Evolutionary conservation across 2,113 vertebrate species (phyloP).

Genomic region (Ramphastos sulfuratus): DNA sequence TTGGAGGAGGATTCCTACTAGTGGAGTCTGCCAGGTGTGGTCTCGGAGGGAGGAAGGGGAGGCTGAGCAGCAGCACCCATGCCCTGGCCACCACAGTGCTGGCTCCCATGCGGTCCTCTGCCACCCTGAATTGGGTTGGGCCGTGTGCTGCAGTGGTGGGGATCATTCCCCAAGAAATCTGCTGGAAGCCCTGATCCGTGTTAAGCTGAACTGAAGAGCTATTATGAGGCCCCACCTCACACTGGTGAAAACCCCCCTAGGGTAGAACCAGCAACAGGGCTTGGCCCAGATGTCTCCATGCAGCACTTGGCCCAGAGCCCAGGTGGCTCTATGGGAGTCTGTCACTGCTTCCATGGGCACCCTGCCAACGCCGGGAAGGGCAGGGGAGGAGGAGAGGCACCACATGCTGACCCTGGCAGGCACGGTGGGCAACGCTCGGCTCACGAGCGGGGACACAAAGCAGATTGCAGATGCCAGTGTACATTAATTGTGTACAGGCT

Average conservation of each 20-base stretch:
- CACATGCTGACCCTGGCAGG: rapidly evolving
- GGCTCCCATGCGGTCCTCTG: rapidly evolving
- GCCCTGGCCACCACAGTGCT: rapidly evolving
- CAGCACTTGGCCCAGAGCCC: not conserved
- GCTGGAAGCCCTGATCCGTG: not conserved
- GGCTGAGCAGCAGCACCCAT: not conserved
- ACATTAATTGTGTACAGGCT: not conserved
- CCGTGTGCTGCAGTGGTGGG: rapidly evolving
- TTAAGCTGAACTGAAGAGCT: not conserved
- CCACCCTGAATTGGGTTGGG: rapidly evolving
- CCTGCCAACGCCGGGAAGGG: rapidly evolving
- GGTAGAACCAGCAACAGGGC: not conserved
- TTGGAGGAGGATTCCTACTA: not conserved
- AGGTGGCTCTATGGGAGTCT: not conserved
- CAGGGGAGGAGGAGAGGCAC: not conserved
- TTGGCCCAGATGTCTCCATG: not conserved
- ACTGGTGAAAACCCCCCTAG: not conserved
- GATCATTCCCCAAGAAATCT: not conserved
- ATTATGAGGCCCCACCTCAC: not conserved
- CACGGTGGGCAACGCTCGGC: rapidly evolving
- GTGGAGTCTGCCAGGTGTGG: rapidly evolving
- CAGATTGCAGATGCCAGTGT: rapidly evolving
- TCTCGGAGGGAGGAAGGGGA: rapidly evolving
- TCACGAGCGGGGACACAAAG: rapidly evolving
- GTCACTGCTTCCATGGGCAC: rapidly evolving